These are phyloP conservation scores for Schizaphis graminum DNA, from an alignment of 2,888 invertebrate genomes.

Conservation along the genomic window DNA sequence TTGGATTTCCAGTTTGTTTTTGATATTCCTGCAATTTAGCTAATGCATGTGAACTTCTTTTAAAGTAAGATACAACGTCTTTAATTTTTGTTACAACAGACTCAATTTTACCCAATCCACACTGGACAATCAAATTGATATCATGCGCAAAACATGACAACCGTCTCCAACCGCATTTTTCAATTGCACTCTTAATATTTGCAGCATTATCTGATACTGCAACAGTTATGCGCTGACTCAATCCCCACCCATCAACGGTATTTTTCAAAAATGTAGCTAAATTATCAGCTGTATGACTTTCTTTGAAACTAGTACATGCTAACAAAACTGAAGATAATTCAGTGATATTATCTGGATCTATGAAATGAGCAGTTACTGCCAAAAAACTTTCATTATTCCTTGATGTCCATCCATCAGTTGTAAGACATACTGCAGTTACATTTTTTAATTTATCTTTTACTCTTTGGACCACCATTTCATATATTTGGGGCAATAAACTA, in stretches of 20 bases:
- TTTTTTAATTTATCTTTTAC: conserved; percentile 8
- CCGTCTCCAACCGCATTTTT: not conserved
- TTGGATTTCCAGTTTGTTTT: not conserved
- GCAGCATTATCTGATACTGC: conserved; percentile 14
- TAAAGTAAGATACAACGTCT: conserved; percentile 9
- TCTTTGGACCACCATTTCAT: not conserved
- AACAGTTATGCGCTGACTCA: not conserved
- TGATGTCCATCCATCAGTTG: not conserved
- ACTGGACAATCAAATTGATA: not conserved
- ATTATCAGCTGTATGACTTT: conserved; percentile 16
- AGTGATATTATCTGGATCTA: conserved; percentile 16
- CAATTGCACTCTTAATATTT: conserved; percentile 42
- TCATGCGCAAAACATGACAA: conserved; percentile 19
- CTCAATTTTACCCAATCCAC: conserved; percentile 1
- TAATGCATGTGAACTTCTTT: conserved; percentile 44
- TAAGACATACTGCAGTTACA: conserved; percentile 17
- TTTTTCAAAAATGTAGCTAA: not conserved
- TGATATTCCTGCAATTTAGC: conserved; percentile 26
- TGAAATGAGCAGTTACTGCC: conserved; percentile 26
- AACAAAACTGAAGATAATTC: conserved; percentile 7
- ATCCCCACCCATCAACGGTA: conserved; percentile 60
- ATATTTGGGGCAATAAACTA: conserved; percentile 19
- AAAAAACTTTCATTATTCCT: conserved; percentile 23
- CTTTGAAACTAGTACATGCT: not conserved
- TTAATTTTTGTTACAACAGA: not conserved